Percentiles rank a stretch among this genome's conserved stretches.
These are phyloP conservation scores for Coenobita brevimanus DNA, from an alignment of 1,140 invertebrate genomes.

Conservation along the genomic window DNA sequence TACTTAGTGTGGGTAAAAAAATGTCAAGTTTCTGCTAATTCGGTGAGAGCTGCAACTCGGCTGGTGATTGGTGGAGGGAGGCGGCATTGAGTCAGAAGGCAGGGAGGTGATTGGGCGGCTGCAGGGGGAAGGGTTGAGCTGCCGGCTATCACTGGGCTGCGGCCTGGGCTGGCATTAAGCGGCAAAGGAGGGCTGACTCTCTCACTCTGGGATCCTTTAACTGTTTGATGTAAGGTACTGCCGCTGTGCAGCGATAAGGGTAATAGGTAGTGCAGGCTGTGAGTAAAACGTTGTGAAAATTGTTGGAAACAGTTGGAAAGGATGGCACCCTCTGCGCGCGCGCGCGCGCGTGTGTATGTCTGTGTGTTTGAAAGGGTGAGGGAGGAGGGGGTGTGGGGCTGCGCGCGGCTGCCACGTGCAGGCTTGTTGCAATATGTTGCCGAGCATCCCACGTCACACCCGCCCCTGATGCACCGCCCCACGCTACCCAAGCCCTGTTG, in stretches of 20 bases:
- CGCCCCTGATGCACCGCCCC: not conserved
- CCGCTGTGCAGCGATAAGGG: not conserved
- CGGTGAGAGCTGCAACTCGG: slow-evolving; percentile 27
- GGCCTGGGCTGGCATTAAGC: too few species aligned
- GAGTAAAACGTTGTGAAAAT: too few species aligned
- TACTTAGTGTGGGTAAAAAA: too few species aligned
- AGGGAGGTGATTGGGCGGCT: slow-evolving; percentile 49
- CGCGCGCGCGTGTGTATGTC: not conserved
- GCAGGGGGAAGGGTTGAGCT: slow-evolving; percentile 25
- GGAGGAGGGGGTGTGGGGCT: not conserved
- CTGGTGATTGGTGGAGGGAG: slow-evolving; percentile 45
- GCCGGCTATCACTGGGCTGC: slow-evolving; percentile 6
- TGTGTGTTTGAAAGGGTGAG: too few species aligned
- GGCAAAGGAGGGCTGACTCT: not conserved
- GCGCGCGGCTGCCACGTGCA: slow-evolving; percentile 50
- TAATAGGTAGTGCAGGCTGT: too few species aligned
- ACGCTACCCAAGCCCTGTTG: not conserved
- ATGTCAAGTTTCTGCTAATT: slow-evolving; percentile 37
- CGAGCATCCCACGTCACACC: not conserved
- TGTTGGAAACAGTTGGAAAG: too few species aligned
- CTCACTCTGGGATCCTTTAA: not conserved
- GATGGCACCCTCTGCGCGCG: not conserved
- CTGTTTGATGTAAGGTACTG: not conserved
- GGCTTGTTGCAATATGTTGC: slow-evolving; percentile 60
- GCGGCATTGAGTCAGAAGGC: slow-evolving; percentile 54